Conservation (phyloP, 2,888 invertebrate genomes). For the Trichogramma evanescens region DNA sequence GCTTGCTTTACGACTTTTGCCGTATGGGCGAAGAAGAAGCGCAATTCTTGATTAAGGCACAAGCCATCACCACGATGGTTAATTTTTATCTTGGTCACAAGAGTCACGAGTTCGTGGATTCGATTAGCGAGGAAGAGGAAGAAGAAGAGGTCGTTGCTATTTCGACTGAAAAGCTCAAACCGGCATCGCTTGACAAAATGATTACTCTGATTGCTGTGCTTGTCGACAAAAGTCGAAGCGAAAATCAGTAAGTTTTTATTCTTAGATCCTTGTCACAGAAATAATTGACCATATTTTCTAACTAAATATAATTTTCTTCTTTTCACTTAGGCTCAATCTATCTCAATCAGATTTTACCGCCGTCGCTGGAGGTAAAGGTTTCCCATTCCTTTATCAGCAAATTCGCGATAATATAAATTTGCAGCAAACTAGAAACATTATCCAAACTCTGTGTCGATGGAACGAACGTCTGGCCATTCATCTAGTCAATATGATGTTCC, state of each 20-base stretch:
- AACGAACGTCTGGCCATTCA: conserved; percentile 83
- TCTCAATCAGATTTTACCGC: conserved; percentile 74
- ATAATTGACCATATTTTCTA: background rate
- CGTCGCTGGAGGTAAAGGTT: conserved; percentile 83
- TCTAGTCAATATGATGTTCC: conserved; percentile 84
- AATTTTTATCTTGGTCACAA: conserved; percentile 88
- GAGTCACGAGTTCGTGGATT: conserved; percentile 64
- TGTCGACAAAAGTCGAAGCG: conserved; percentile 74
- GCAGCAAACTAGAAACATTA: conserved; percentile 83
- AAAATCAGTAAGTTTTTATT: conserved; percentile 1
- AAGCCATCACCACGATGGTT: conserved; percentile 84
- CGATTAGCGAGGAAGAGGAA: conserved; percentile 66
- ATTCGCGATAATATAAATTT: conserved; percentile 89
- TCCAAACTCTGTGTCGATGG: conserved; percentile 85
- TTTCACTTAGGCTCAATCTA: conserved; percentile 58
- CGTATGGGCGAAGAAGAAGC: conserved; percentile 93
- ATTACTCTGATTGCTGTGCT: conserved; percentile 81
- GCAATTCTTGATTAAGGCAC: conserved; percentile 76
- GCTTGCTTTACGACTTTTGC: conserved; percentile 85
- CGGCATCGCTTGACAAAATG: conserved; percentile 92
- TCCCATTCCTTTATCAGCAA: conserved; percentile 90
- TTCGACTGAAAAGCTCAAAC: conserved; percentile 71
- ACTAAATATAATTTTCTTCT: background rate
- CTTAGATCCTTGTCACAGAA: background rate
- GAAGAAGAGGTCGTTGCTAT: conserved; percentile 63